phyloP scores from a whole-genome alignment of 2,888 invertebrate genomes.

The Muschampia plurimacula region DNA sequence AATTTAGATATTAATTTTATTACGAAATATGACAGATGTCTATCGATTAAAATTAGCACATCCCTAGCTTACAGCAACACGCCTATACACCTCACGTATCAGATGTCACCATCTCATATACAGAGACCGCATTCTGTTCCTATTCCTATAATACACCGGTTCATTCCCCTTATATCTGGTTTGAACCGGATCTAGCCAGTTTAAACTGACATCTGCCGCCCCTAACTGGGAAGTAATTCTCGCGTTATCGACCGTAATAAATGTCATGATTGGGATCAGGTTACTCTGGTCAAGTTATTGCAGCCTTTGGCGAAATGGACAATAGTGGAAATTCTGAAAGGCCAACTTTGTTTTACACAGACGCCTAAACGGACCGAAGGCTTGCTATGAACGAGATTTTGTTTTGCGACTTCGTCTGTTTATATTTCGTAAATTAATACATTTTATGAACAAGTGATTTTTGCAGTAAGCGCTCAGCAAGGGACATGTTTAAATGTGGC shows the following conservation, averaged over 20 bases:
- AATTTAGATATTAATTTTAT: too few species aligned
- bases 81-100: conserved; percentile 55
- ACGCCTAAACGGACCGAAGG: conserved; percentile 46
- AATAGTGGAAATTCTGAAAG: conserved; percentile 55
- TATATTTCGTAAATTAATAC: too few species aligned
- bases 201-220: conserved; percentile 56
- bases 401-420: background rate
- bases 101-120: conserved; percentile 68
- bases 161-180: conserved; percentile 46
- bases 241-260: conserved; percentile 49
- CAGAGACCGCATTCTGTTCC: conserved; percentile 77
- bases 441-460: too few species aligned
- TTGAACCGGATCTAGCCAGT: conserved; percentile 50
- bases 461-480: too few species aligned
- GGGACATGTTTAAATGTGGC: too few species aligned
- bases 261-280: conserved; percentile 52
- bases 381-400: conserved; percentile 26
- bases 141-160: conserved; percentile 58
- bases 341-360: conserved; percentile 54
- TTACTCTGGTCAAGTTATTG: conserved; percentile 51
- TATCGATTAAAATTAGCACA: background rate
- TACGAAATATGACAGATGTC: background rate
- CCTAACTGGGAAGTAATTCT: conserved; percentile 63
- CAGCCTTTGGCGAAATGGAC: conserved; percentile 58
- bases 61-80: conserved; percentile 40